Evolutionary conservation across 2,113 vertebrate species (phyloP).

Genomic region (Poeciliopsis occidentalis): DNA sequence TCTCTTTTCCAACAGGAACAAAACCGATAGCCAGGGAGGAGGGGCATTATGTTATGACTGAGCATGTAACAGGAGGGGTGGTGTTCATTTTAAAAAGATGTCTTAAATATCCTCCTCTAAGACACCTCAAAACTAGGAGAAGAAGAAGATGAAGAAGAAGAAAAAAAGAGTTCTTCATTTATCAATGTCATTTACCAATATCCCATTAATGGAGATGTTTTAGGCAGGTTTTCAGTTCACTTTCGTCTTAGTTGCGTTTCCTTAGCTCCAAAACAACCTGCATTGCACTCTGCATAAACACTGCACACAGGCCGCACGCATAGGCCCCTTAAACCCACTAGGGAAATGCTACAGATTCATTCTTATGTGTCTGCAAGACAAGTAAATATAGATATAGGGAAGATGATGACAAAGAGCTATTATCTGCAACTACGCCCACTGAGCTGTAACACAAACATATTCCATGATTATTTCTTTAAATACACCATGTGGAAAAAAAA

Average conservation of each 20-base stretch:
- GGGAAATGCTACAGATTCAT: neutral
- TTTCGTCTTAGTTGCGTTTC: conserved; percentile 23
- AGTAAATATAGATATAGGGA: neutral
- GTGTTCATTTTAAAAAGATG: conserved; percentile 50
- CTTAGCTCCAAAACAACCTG: neutral
- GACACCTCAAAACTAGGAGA: conserved; percentile 43
- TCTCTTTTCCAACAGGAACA: conserved; percentile 62
- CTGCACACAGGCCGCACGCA: neutral
- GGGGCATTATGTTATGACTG: conserved; percentile 53
- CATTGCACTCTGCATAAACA: conserved; percentile 5
- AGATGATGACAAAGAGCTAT: conserved; percentile 8
- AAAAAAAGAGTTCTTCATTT: conserved; percentile 11
- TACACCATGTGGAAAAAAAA: conserved; percentile 14
- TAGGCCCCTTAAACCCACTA: neutral
- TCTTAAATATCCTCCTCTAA: conserved; percentile 37
- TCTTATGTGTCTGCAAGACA: neutral
- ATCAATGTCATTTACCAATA: conserved; percentile 20
- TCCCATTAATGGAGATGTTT: conserved; percentile 12
- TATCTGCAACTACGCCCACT: neutral
- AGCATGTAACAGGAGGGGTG: conserved; percentile 53
- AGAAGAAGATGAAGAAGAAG: neutral
- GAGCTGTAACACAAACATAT: conserved; percentile 12
- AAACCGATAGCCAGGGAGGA: conserved; percentile 66
- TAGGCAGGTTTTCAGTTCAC: conserved; percentile 16
- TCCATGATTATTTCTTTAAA: conserved; percentile 33